phyloP scores from a whole-genome alignment of 1,140 invertebrate genomes.

The Ceratitis capitata region DNA sequence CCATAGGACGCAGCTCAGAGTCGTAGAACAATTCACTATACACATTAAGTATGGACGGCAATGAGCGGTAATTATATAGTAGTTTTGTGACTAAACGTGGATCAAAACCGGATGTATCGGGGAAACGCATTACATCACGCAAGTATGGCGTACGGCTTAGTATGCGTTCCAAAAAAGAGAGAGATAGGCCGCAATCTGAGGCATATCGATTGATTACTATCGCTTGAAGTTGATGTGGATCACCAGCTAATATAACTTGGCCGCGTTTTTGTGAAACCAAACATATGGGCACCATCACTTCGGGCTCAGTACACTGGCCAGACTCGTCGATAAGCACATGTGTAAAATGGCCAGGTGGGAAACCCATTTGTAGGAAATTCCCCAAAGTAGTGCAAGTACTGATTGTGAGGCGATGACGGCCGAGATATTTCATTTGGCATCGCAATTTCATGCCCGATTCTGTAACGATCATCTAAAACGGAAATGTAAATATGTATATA shows the following conservation, averaged over 20 bases:
- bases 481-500: background rate
- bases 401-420: constrained; percentile 80
- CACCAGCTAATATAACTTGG: constrained; percentile 86
- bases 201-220: constrained; percentile 77
- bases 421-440: constrained; percentile 70
- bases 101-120: constrained; percentile 71
- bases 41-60: constrained; percentile 78
- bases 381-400: constrained; percentile 83
- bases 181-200: constrained; percentile 71
- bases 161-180: constrained; percentile 79
- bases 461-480: constrained; percentile 50
- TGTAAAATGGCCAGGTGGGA: constrained; percentile 81
- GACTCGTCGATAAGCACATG: constrained; percentile 92
- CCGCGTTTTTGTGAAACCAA: constrained; percentile 67
- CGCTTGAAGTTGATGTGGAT: constrained; percentile 91
- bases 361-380: constrained; percentile 72
- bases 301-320: constrained; percentile 90
- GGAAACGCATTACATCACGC: constrained; percentile 68
- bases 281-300: constrained; percentile 80
- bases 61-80: constrained; percentile 80
- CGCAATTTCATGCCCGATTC: constrained; percentile 64
- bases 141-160: constrained; percentile 74
- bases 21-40: constrained; percentile 86
- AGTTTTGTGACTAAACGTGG: constrained; percentile 77
- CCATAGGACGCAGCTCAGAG: constrained; percentile 58